phyloP scores from a whole-genome alignment of 2,888 invertebrate species.

The Meliscaeva auricollis region DNA sequence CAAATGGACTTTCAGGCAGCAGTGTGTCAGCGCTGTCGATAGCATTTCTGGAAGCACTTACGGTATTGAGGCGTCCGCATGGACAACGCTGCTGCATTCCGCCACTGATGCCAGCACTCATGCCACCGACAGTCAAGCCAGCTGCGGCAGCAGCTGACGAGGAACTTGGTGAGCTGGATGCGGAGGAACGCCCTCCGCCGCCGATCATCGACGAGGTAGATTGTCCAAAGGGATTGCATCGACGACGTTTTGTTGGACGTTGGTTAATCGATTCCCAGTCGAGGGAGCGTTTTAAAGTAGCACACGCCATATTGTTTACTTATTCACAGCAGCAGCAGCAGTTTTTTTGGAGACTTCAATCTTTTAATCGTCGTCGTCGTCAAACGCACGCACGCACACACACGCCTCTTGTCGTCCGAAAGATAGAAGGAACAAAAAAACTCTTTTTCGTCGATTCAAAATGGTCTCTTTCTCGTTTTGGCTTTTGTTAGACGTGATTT shows the following conservation, averaged over 20 bases:
- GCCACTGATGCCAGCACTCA: slow-evolving; percentile 64
- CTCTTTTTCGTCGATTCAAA: slow-evolving; percentile 26
- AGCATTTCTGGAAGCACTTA: slow-evolving; percentile 76
- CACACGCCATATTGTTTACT: slow-evolving; percentile 93
- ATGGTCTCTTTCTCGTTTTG: slow-evolving; percentile 56
- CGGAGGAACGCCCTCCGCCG: slow-evolving; percentile 82
- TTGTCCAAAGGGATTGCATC: slow-evolving; percentile 95
- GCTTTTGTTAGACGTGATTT: slow-evolving; percentile 44
- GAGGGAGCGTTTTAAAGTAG: slow-evolving; percentile 96
- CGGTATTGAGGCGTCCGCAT: slow-evolving; percentile 80
- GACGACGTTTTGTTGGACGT: slow-evolving; percentile 94
- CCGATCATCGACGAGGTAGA: slow-evolving; percentile 79
- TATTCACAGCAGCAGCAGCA: slow-evolving; percentile 67
- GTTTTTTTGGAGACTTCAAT: slow-evolving; percentile 50
- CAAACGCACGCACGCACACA: slow-evolving; percentile 45
- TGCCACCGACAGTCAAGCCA: slow-evolving; percentile 62
- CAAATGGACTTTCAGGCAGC: slow-evolving; percentile 88
- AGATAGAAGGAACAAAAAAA: slow-evolving; percentile 31
- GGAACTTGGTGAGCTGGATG: slow-evolving; percentile 80
- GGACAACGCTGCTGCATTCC: slow-evolving; percentile 79
- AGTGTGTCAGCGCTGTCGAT: slow-evolving; percentile 85
- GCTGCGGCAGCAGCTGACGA: slow-evolving; percentile 65
- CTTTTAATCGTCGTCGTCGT: slow-evolving; percentile 6
- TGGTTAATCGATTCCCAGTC: slow-evolving; percentile 98
- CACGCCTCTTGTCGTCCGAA: slow-evolving; percentile 18